Percentiles rank a stretch among this genome's conserved stretches.
Conservation (phyloP, 1,140 invertebrate genomes). For the Ceratosolen solmsi region DNA sequence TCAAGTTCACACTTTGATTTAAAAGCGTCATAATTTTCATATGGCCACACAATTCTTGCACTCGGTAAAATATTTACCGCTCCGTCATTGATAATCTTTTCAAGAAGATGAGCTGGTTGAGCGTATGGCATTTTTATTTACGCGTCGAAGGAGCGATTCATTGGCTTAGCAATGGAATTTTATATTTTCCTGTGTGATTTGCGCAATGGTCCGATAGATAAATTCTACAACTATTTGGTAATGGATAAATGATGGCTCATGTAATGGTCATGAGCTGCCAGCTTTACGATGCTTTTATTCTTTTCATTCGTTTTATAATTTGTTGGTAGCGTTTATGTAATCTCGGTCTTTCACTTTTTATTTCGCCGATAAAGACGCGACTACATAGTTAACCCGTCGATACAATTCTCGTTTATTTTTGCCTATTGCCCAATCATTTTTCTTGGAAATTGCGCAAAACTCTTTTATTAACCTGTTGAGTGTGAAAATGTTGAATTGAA, state of each 20-base stretch:
- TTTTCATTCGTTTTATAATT: constrained; percentile 28
- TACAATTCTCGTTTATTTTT: constrained; percentile 22
- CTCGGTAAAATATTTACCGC: background rate
- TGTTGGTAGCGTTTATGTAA: constrained; percentile 19
- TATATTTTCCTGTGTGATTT: too few relatives aligned
- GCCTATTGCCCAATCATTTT: constrained; percentile 1
- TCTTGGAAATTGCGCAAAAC: constrained; percentile 21
- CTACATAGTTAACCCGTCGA: background rate
- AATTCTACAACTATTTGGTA: too few relatives aligned
- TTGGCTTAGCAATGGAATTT: background rate
- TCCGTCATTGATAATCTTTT: too few relatives aligned
- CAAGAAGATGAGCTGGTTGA: too few relatives aligned
- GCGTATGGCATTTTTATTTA: too few relatives aligned
- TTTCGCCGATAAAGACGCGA: background rate
- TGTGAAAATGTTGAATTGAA: background rate
- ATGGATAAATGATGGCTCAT: constrained; percentile 12
- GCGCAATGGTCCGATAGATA: too few relatives aligned
- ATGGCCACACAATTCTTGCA: background rate
- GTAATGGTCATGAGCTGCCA: constrained; percentile 14
- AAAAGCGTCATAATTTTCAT: background rate
- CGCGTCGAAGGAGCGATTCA: too few relatives aligned
- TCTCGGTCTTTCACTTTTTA: background rate
- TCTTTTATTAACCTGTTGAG: constrained; percentile 21
- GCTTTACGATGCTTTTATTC: background rate
- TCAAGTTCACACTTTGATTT: background rate